phyloP scores from a whole-genome alignment of 2,888 invertebrate species.

The Ophonus ardosiacus region DNA sequence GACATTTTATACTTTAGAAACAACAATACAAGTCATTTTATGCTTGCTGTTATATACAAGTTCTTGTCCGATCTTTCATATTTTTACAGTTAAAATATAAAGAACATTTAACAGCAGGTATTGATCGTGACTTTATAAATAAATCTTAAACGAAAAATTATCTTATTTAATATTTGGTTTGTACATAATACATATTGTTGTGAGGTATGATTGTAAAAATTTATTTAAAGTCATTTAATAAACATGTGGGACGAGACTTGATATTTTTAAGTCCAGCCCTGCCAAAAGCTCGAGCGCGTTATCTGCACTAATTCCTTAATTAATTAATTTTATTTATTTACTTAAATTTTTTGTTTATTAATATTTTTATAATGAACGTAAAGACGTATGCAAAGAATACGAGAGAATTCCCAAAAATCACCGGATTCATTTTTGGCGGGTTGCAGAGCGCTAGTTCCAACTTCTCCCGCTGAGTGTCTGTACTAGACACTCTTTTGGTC shows the following conservation, averaged over 20 bases:
- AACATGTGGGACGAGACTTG: conserved; percentile 63
- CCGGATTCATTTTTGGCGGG: too few relatives aligned
- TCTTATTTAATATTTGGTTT: conserved; percentile 59
- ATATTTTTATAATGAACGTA: conserved; percentile 31
- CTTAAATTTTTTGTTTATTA: conserved; percentile 46
- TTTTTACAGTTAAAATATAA: conserved; percentile 39
- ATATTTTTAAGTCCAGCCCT: conserved; percentile 62
- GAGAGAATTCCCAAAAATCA: too few relatives aligned
- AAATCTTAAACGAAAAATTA: conserved; percentile 13
- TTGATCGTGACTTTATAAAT: conserved; percentile 9
- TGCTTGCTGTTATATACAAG: conserved; percentile 36
- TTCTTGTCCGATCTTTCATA: conserved; percentile 23
- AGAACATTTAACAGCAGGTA: conserved; percentile 32
- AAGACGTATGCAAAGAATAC: conserved; percentile 31
- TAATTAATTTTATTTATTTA: conserved; percentile 48
- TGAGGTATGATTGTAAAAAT: conserved; percentile 64
- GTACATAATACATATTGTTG: conserved; percentile 61
- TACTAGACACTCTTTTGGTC: too few relatives aligned
- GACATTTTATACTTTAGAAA: conserved; percentile 55
- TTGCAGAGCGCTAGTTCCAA: too few relatives aligned
- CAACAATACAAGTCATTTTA: conserved; percentile 32
- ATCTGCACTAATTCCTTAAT: conserved; percentile 57
- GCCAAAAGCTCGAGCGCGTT: conserved; percentile 66
- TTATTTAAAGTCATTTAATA: conserved; percentile 60
- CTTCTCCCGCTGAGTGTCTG: too few relatives aligned